Evolutionary conservation across 2,888 invertebrate species (phyloP).

Genomic region (Phyllotreta cruciferae): DNA sequence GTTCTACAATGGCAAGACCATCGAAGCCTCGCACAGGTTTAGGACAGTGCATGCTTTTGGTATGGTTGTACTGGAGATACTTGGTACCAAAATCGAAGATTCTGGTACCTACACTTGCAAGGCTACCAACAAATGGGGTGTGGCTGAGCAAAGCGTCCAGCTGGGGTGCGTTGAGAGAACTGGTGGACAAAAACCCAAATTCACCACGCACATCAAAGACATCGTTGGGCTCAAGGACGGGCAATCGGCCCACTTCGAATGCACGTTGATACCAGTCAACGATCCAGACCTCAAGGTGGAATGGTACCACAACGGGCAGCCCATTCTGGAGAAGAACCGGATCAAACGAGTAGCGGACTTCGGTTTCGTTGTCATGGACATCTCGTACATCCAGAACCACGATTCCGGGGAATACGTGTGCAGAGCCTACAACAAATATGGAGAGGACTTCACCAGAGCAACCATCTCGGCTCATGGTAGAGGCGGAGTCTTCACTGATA

Average conservation of each 20-base stretch:
- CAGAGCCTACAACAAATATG: slow-evolving; percentile 89
- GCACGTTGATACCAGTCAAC: slow-evolving; percentile 90
- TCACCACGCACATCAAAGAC: slow-evolving; percentile 86
- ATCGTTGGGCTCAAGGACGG: slow-evolving; percentile 88
- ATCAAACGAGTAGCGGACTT: slow-evolving; percentile 95
- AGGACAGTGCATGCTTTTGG: slow-evolving; percentile 97
- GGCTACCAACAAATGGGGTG: slow-evolving; percentile 89
- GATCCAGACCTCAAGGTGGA: slow-evolving; percentile 94
- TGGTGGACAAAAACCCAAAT: slow-evolving; percentile 85
- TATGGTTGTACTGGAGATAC: slow-evolving; percentile 94
- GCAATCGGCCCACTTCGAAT: slow-evolving; percentile 94
- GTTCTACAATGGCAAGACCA: slow-evolving; percentile 91
- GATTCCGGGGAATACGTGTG: slow-evolving; percentile 95
- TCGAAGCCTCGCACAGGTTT: slow-evolving; percentile 88
- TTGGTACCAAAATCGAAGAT: slow-evolving; percentile 92
- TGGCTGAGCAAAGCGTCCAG: slow-evolving; percentile 83
- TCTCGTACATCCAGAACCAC: slow-evolving; percentile 91
- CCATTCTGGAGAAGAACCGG: slow-evolving; percentile 85
- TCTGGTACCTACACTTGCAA: slow-evolving; percentile 88
- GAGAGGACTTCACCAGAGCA: slow-evolving; percentile 88
- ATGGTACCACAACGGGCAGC: slow-evolving; percentile 95
- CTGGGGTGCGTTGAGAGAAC: slow-evolving; percentile 84
- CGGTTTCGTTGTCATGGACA: slow-evolving; percentile 93
- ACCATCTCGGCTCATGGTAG: slow-evolving; percentile 83
- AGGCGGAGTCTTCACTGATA: slow-evolving; percentile 87